Percentiles rank a stretch among this genome's conserved stretches.
Evolutionary conservation across 2,113 vertebrate species (phyloP).

Genomic region (Antigone vipio): DNA sequence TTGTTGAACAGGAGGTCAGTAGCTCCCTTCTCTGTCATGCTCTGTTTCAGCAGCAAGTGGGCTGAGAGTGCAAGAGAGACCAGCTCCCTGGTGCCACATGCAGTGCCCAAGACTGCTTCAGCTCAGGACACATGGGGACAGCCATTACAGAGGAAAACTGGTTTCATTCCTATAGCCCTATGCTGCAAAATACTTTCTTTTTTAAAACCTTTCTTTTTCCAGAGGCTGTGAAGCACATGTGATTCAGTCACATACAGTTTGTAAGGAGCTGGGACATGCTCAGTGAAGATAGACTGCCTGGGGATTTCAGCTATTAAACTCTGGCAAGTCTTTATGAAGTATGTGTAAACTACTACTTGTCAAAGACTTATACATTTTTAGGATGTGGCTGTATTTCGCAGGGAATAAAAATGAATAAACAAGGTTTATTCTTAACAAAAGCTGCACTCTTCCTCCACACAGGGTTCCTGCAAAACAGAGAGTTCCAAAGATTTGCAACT

Average conservation of each 20-base stretch:
- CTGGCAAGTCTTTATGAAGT: background rate
- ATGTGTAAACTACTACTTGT: constrained; percentile 5
- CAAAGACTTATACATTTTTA: background rate
- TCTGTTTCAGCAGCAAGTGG: background rate
- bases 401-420: background rate
- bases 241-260: background rate
- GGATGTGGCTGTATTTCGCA: background rate
- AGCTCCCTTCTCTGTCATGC: background rate
- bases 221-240: background rate
- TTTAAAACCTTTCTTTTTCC: background rate
- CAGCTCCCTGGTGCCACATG: background rate
- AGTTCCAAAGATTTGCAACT: background rate
- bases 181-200: background rate
- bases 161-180: background rate
- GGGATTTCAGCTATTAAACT: constrained; percentile 8
- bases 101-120: background rate
- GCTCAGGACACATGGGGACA: rapidly evolving
- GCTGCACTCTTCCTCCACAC: background rate
- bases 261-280: background rate
- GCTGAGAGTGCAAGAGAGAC: background rate
- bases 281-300: background rate
- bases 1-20: background rate
- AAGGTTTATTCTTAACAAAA: background rate
- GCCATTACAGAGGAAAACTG: background rate
- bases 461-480: background rate